Evolutionary conservation across 2,888 invertebrate genomes (phyloP).

Genomic region (Lamellibrachia satsuma): DNA sequence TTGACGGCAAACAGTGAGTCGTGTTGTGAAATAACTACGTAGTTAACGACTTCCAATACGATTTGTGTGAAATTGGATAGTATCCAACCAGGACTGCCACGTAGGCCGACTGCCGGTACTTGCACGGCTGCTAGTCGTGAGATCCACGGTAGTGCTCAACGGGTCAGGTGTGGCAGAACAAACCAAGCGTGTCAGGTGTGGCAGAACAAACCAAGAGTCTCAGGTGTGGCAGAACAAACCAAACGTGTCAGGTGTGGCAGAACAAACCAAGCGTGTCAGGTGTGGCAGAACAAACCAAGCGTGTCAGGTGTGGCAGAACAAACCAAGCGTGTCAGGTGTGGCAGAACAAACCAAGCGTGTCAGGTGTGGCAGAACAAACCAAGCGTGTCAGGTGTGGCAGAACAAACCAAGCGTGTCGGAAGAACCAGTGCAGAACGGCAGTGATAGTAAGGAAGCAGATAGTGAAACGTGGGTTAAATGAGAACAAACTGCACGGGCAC

Average conservation of each 20-base stretch:
- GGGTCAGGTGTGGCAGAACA: background rate
- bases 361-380: background rate
- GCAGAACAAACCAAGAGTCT: background rate
- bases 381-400: background rate
- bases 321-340: too few relatives aligned
- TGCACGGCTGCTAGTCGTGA: background rate
- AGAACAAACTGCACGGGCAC: background rate
- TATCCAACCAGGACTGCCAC: background rate
- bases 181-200: background rate
- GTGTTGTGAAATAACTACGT: constrained; percentile 4
- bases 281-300: background rate
- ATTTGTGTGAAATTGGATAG: constrained; percentile 5
- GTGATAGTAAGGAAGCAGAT: too few relatives aligned
- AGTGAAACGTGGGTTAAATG: background rate
- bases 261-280: background rate
- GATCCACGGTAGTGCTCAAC: background rate
- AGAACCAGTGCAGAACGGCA: background rate
- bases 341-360: background rate
- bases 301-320: background rate
- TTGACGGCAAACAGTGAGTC: background rate
- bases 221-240: background rate
- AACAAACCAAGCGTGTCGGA: background rate
- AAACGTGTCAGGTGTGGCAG: too few relatives aligned
- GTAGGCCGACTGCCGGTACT: background rate
- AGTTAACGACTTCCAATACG: background rate